A percentile compares a stretch with the other conserved stretches of the same genome.
Conservation (phyloP, 2,113 vertebrate species). For the Numida meleagris region DNA sequence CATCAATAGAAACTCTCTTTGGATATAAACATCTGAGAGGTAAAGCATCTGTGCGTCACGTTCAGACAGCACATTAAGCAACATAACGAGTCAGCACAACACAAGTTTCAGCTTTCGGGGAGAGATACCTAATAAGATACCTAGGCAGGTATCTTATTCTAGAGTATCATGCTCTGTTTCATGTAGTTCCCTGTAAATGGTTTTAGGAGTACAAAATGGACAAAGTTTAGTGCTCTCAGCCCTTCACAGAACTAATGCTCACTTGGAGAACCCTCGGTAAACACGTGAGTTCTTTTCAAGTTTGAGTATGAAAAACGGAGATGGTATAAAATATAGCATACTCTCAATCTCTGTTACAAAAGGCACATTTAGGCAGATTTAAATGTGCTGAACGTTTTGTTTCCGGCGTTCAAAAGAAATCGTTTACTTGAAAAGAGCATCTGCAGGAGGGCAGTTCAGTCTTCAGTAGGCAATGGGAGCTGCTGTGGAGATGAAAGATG, state of each 20-base stretch:
- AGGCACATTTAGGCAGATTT: conserved; percentile 39
- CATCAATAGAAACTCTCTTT: conserved; percentile 8
- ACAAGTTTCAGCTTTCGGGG: neutral
- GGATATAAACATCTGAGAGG: conserved; percentile 30
- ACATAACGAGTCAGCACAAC: neutral
- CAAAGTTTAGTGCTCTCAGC: conserved; percentile 2
- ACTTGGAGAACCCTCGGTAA: neutral
- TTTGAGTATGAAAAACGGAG: neutral
- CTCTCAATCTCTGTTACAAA: neutral
- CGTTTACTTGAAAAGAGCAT: neutral
- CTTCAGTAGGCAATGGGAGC: neutral
- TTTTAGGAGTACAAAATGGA: neutral
- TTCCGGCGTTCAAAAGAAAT: conserved; percentile 13
- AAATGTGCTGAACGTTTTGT: conserved; percentile 25
- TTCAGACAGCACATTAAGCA: conserved; percentile 4
- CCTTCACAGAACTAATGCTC: neutral
- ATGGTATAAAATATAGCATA: neutral
- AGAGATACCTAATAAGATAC: too few species aligned
- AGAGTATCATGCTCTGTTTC: neutral
- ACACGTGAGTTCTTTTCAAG: neutral
- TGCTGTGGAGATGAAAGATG: neutral
- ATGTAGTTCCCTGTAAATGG: neutral
- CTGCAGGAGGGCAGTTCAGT: neutral
- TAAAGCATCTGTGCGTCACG: neutral
- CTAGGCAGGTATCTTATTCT: neutral